phyloP scores from a whole-genome alignment of 1,140 invertebrate species.

The Drosophila triauraria region DNA sequence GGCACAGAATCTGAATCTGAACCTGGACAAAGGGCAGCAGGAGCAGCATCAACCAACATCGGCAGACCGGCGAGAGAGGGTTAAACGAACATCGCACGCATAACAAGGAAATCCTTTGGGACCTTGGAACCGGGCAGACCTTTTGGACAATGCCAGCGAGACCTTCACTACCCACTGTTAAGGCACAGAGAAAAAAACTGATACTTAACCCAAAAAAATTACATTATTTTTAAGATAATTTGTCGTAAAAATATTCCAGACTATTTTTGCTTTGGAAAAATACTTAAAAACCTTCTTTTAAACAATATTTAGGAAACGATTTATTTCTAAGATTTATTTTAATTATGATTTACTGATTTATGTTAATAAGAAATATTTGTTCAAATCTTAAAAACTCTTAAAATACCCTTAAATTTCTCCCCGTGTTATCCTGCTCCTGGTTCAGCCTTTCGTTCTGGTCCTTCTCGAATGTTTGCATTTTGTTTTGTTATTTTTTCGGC shows the following conservation, averaged over 20 bases:
- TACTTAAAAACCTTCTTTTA: too few species aligned
- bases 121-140: slow-evolving; percentile 62
- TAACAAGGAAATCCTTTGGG: slow-evolving; percentile 83
- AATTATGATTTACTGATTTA: too few species aligned
- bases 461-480: slow-evolving; percentile 71
- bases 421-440: slow-evolving; percentile 38
- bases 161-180: slow-evolving; percentile 59
- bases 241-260: too few species aligned
- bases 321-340: too few species aligned
- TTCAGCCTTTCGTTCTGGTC: slow-evolving; percentile 29
- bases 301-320: too few species aligned
- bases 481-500: slow-evolving; percentile 76
- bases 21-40: slow-evolving; percentile 79
- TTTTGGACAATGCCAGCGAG: slow-evolving; percentile 57
- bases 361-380: too few species aligned
- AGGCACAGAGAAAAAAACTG: not conserved
- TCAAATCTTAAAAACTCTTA: too few species aligned
- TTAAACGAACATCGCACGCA: slow-evolving; percentile 81
- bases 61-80: slow-evolving; percentile 39
- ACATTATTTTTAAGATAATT: not conserved
- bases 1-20: slow-evolving; percentile 41
- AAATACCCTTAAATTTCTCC: not conserved
- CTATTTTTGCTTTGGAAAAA: too few species aligned
- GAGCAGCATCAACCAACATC: slow-evolving; percentile 8
- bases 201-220: not conserved